These are phyloP conservation scores for Silurus lanzhouensis DNA, from an alignment of 2,797 vertebrate genomes.

Conservation along the genomic window DNA sequence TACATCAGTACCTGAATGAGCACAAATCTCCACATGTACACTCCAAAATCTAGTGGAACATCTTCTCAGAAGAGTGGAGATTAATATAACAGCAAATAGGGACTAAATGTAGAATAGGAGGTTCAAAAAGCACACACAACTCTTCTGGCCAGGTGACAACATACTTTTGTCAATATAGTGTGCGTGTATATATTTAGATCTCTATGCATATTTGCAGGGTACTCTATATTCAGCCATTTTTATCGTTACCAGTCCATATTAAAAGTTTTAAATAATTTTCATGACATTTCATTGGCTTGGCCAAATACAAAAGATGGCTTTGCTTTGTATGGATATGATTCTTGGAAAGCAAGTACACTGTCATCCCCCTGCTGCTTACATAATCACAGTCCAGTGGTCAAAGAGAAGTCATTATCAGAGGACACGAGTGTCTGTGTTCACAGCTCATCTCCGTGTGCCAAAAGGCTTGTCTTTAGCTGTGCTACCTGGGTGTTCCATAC, in stretches of 20 bases:
- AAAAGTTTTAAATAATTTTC: background rate
- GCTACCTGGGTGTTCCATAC: constrained; percentile 49
- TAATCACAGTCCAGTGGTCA: constrained; percentile 52
- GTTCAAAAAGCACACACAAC: too few relatives aligned
- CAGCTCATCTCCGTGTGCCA: constrained; percentile 17
- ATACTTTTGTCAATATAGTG: too few relatives aligned
- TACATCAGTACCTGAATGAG: too few relatives aligned
- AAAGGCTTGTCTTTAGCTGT: constrained; percentile 34
- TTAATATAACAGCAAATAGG: too few relatives aligned
- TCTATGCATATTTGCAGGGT: background rate
- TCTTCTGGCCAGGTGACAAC: too few relatives aligned
- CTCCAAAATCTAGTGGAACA: too few relatives aligned
- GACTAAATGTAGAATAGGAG: too few relatives aligned
- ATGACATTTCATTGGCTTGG: constrained; percentile 7
- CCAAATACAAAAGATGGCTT: constrained; percentile 34
- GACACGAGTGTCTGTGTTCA: constrained; percentile 44
- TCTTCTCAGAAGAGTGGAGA: too few relatives aligned
- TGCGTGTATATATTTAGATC: too few relatives aligned
- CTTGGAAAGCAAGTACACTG: constrained; percentile 35
- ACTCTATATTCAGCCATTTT: background rate
- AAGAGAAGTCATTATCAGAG: constrained; percentile 49
- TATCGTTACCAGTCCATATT: background rate
- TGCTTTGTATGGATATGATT: constrained; percentile 26
- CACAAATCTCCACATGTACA: too few relatives aligned
- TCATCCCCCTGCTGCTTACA: constrained; percentile 47